These are phyloP conservation scores for Chironex yamaguchii DNA, from an alignment of 30 jellyfish, hydroid and myxozoan species.

Conservation along the genomic window DNA sequence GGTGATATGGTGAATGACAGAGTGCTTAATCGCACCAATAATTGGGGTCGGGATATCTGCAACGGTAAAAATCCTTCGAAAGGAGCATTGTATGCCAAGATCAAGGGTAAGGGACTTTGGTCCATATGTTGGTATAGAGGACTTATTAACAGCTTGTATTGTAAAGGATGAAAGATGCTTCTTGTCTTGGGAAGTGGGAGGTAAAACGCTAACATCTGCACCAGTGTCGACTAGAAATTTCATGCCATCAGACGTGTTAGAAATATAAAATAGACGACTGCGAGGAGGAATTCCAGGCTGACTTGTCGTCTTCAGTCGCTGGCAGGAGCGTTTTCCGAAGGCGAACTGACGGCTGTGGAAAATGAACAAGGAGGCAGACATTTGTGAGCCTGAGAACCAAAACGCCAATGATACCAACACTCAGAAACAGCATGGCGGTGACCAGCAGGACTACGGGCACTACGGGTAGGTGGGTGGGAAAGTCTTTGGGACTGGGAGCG, in stretches of 20 bases:
- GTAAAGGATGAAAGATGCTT: background rate
- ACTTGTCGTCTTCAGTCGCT: conserved; percentile 46
- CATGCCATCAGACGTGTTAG: too few relatives aligned
- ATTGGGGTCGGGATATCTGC: too few relatives aligned
- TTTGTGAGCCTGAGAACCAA: background rate
- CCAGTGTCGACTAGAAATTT: too few relatives aligned
- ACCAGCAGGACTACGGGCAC: too few relatives aligned
- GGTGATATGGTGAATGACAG: conserved; percentile 57
- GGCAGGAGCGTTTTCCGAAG: conserved; percentile 47
- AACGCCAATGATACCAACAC: conserved; percentile 8
- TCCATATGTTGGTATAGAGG: too few relatives aligned
- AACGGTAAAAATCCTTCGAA: conserved; percentile 10
- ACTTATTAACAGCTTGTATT: background rate
- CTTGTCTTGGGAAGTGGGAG: background rate
- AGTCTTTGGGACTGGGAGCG: too few relatives aligned
- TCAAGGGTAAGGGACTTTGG: background rate
- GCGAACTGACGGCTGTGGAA: too few relatives aligned
- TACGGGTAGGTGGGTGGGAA: too few relatives aligned
- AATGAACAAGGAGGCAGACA: conserved; percentile 23
- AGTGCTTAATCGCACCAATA: conserved; percentile 33
- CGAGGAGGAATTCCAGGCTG: too few relatives aligned
- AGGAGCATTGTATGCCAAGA: too few relatives aligned
- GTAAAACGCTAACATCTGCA: background rate
- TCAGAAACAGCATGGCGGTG: too few relatives aligned
- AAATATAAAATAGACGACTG: too few relatives aligned